A percentile compares a stretch with the other conserved stretches of the same genome.
phyloP scores from a whole-genome alignment of 2,113 vertebrate species.

The Ophthalmolycus amberensis region DNA sequence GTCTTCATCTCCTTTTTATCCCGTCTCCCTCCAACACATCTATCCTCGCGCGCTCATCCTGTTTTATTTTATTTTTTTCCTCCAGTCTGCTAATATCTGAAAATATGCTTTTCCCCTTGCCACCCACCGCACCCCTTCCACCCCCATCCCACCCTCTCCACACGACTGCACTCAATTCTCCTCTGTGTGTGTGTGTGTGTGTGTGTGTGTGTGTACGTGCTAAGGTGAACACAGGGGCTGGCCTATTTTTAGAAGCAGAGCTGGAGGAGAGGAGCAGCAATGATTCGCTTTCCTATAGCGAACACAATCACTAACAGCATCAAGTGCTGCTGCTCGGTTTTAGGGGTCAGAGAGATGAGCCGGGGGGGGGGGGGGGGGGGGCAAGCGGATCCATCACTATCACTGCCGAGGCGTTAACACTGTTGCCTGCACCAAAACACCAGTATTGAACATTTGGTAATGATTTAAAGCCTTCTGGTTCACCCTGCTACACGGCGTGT shows the following conservation, averaged over 20 bases:
- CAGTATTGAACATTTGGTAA: constrained; percentile 34
- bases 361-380: neutral
- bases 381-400: constrained; percentile 35
- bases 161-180: constrained; percentile 61
- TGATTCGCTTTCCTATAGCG: constrained; percentile 62
- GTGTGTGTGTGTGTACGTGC: constrained; percentile 4
- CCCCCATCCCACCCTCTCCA: constrained; percentile 43
- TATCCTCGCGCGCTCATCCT: constrained; percentile 31
- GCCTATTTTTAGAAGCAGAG: constrained; percentile 72
- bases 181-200: constrained; percentile 21
- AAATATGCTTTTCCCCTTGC: constrained; percentile 44
- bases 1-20: constrained; percentile 46
- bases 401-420: constrained; percentile 29
- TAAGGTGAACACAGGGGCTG: constrained; percentile 68
- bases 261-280: constrained; percentile 59
- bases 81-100: constrained; percentile 51
- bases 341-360: constrained; percentile 20
- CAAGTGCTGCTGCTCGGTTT: constrained; percentile 27
- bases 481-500: neutral
- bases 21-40: constrained; percentile 53
- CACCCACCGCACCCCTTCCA: constrained; percentile 21
- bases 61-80: neutral
- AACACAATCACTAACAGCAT: constrained; percentile 62
- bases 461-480: constrained; percentile 35
- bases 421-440: constrained; percentile 16